Percentiles rank a stretch among this genome's conserved stretches.
Evolutionary conservation across 2,797 vertebrate genomes (phyloP).

Genomic region (Meda fulgida): DNA sequence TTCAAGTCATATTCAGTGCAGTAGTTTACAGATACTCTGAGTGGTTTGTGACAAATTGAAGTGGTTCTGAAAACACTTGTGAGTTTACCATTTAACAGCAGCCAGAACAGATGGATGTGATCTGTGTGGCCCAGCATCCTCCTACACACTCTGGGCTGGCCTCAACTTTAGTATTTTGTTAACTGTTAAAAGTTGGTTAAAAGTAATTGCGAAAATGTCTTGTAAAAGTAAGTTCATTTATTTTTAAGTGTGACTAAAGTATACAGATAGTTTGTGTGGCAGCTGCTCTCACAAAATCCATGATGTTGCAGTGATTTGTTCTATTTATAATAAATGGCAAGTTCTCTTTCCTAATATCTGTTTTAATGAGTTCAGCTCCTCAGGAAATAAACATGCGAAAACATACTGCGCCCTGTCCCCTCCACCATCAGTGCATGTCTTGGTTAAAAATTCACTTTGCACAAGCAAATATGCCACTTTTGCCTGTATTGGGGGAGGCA

Average conservation of each 20-base stretch:
- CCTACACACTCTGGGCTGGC: constrained; percentile 11
- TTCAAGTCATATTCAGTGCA: background rate
- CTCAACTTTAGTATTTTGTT: background rate
- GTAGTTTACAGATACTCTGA: background rate
- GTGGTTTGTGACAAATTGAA: constrained; percentile 16
- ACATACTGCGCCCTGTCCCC: background rate
- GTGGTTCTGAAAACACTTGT: constrained; percentile 29
- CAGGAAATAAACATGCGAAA: background rate
- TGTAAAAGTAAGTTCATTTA: background rate
- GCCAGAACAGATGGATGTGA: constrained; percentile 38
- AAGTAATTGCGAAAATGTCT: background rate
- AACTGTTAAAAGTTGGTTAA: background rate
- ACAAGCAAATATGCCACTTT: constrained; percentile 33
- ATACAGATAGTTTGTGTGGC: background rate
- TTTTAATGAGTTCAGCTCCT: constrained; percentile 9
- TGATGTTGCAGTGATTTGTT: background rate
- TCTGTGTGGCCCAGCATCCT: constrained; percentile 20
- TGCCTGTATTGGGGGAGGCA: background rate
- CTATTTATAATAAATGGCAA: constrained; percentile 29
- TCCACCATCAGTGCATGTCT: constrained; percentile 16
- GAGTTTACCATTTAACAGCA: constrained; percentile 14
- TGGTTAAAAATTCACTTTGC: constrained; percentile 26
- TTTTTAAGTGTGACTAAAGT: background rate
- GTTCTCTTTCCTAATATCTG: constrained; percentile 12
- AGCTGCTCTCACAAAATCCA: background rate